A percentile compares a stretch with the other conserved stretches of the same genome.
phyloP scores from a whole-genome alignment of 2,797 vertebrate genomes.

The Chiroxiphia lanceolata region DNA sequence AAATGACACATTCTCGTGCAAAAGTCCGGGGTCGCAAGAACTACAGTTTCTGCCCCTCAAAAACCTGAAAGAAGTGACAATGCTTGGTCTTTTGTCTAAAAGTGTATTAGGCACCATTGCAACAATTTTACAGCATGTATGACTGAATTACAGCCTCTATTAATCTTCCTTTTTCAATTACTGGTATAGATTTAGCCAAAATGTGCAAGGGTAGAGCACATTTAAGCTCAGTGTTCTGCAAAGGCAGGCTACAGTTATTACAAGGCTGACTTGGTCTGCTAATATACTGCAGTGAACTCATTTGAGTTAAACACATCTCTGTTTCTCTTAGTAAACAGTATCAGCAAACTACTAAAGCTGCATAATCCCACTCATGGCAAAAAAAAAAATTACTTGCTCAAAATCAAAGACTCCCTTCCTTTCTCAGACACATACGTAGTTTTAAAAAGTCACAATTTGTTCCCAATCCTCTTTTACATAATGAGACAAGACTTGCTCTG shows the following conservation, averaged over 20 bases:
- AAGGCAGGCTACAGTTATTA: background rate
- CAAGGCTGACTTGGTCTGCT: background rate
- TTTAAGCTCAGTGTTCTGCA: background rate
- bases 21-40: background rate
- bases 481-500: background rate
- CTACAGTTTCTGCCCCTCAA: background rate
- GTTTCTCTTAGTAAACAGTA: background rate
- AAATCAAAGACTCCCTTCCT: background rate
- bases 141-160: background rate
- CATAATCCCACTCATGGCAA: background rate
- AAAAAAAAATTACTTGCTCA: background rate
- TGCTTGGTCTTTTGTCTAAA: background rate
- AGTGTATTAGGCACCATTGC: background rate
- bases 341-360: background rate
- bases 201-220: background rate
- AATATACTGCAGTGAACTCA: background rate
- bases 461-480: background rate
- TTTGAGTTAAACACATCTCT: background rate
- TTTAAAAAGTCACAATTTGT: background rate
- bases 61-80: background rate
- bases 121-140: background rate
- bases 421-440: background rate
- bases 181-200: background rate
- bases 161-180: background rate
- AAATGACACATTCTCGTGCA: background rate